These are phyloP conservation scores for Saguinus midas DNA, from an alignment of 2,113 vertebrate genomes.

Conservation along the genomic window DNA sequence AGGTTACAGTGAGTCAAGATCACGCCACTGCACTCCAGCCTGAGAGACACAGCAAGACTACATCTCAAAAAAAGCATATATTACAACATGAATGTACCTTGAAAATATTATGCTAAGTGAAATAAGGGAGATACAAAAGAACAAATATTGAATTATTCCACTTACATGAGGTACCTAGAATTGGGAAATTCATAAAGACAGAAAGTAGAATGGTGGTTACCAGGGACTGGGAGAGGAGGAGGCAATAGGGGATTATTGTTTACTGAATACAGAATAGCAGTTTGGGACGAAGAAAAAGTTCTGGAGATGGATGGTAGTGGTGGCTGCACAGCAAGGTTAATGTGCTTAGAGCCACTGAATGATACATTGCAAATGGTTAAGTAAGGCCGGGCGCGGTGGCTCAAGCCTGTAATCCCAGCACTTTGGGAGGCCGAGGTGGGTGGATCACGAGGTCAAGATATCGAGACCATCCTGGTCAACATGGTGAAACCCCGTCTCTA, in stretches of 20 bases:
- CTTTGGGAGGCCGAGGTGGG: no score
- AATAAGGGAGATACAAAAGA: neutral
- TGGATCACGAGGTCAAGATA: no score
- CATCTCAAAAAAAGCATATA: no score
- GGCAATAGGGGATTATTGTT: neutral
- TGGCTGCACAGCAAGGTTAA: neutral
- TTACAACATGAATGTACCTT: neutral
- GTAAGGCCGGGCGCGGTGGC: no score
- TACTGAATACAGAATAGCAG: neutral
- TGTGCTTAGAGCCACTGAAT: neutral
- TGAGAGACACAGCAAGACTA: no score
- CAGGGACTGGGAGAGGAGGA: neutral
- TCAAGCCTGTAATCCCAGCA: no score
- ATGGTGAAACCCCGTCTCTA: no score
- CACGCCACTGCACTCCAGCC: no score
- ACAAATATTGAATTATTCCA: neutral
- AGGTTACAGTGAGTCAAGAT: no score
- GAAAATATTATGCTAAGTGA: neutral
- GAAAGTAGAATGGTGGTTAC: neutral
- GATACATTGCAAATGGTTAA: neutral
- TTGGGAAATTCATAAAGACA: neutral
- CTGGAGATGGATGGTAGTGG: neutral
- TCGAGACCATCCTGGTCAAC: no score
- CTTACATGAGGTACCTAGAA: neutral
- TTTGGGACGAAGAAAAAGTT: neutral